Evolutionary conservation across 1,140 invertebrate genomes (phyloP).

Genomic region (Metopolophium dirhodum): DNA sequence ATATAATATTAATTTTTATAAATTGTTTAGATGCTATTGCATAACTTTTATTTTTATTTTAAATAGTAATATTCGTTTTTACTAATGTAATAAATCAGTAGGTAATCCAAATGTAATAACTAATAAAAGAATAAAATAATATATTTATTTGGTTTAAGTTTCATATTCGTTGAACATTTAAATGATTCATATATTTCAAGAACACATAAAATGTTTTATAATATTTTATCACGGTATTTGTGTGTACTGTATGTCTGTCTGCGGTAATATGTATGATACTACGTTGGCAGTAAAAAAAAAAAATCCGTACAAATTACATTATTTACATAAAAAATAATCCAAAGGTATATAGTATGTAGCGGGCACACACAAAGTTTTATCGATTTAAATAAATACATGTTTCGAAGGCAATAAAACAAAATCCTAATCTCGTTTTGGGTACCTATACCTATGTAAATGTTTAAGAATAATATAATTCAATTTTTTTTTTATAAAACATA

Average conservation of each 20-base stretch:
- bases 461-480: background rate
- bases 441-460: background rate
- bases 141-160: background rate
- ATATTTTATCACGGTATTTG: background rate
- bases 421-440: background rate
- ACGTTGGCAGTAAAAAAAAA: background rate
- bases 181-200: background rate
- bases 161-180: background rate
- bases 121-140: background rate
- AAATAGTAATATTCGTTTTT: background rate
- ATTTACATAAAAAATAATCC: constrained; percentile 18
- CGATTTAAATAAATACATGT: constrained; percentile 3
- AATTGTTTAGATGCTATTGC: background rate
- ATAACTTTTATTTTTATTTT: background rate
- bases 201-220: background rate
- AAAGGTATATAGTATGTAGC: background rate
- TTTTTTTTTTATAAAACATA: background rate
- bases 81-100: background rate
- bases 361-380: background rate
- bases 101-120: background rate
- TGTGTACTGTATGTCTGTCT: background rate
- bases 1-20: background rate
- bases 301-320: background rate
- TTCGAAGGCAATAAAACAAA: background rate
- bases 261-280: background rate